Base-by-base conservation (phyloP, 2,888 invertebrate genomes). In the Hypsopygia costalis region DNA sequence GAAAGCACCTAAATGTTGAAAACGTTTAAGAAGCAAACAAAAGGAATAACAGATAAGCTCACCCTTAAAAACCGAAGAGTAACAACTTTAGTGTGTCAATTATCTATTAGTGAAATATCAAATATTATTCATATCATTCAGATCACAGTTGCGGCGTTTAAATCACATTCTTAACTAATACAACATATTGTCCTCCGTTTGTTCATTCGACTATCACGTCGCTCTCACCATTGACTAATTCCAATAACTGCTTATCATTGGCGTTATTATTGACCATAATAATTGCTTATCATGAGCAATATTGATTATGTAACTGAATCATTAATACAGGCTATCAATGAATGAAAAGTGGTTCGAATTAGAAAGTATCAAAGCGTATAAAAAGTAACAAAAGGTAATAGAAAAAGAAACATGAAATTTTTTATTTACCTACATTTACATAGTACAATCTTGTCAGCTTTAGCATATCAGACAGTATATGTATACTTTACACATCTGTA, bases 141-240 rank as follows among this genome's bases (percentile, higher is more conserved):
- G 89, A 89, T 89, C 89, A 89, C 89, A 89, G 89, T 89, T 89
- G 86, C 85, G 89, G 89, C 88, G 81, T 86, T 85, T 78, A 74
- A 86, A 89, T 89, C 88, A 89, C 89, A 89, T 85, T 85, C 85
- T 88, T 88, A 88, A 77, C 76, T 85, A 85, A 85, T 81, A 82
- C 80, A 85, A 80, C 81, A 76, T 86, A 87, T 81, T 83, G 87
- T 87, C 87, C 86, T 72, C 66, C 74, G 51, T 85, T 83, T 82
- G 81, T 82, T 82, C 80, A 73, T 73, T 74, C 76, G 66, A 70
- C 68, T 75, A 69, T 65, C 73, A 75, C 74, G 66, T 61, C 55
- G 59, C 60, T 66, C 69, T 73, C 69, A 73, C 67, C 74, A 71
- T 72, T 75, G 71, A 74, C 76, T 78, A 79, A 62, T 66, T 63